Conservation (phyloP, 2,797 vertebrate genomes). For the Pagetopsis macropterus region DNA sequence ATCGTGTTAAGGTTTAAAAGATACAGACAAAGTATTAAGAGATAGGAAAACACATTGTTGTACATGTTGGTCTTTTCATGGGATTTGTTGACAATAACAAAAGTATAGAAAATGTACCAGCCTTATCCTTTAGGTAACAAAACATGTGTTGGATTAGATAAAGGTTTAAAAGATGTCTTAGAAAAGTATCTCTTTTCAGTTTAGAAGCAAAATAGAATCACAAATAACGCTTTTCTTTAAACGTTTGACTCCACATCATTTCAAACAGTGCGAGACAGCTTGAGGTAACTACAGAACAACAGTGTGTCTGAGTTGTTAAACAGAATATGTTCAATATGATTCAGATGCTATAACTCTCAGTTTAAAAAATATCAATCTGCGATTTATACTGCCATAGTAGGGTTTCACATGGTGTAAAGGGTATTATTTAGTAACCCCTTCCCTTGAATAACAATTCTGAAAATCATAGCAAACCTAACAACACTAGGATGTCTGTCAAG, state of each 20-base stretch:
- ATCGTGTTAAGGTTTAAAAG: not conserved
- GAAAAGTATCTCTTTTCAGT: not conserved
- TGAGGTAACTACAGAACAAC: not conserved
- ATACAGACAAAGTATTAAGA: not conserved
- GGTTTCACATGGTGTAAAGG: not conserved
- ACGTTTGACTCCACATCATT: not conserved
- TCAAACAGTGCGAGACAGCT: not conserved
- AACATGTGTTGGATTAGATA: not conserved
- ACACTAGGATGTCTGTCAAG: not conserved
- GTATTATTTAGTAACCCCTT: not conserved
- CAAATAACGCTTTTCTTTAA: not conserved
- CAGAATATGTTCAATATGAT: not conserved
- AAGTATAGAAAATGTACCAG: not conserved
- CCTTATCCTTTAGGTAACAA: not conserved
- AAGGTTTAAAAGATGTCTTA: not conserved
- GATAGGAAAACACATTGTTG: not conserved
- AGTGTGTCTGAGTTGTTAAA: not conserved
- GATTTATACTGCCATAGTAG: not conserved
- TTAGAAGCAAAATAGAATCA: not conserved
- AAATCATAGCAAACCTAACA: not conserved
- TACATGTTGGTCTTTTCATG: not conserved
- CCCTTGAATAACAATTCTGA: not conserved
- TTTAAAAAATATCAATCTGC: not conserved
- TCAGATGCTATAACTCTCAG: not conserved
- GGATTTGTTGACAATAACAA: not conserved